A percentile compares a stretch with the other conserved stretches of the same genome.
Evolutionary conservation across 2,113 vertebrate genomes (phyloP).

Genomic region (Lagenorhynchus albirostris): DNA sequence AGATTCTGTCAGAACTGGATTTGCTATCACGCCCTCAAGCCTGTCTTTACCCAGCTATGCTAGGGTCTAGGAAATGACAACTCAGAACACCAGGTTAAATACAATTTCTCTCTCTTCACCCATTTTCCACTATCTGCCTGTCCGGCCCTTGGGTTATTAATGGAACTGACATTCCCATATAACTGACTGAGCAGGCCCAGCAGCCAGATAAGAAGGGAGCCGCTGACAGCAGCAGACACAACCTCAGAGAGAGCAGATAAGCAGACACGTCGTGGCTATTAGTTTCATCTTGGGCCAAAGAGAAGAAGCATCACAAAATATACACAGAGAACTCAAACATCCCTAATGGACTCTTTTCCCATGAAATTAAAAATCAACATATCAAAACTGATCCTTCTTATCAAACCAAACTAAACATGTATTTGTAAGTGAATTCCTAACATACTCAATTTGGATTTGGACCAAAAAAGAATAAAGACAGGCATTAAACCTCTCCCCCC

Average conservation of each 20-base stretch:
- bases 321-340: conserved; percentile 29
- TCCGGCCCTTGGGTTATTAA: conserved; percentile 81
- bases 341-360: conserved; percentile 23
- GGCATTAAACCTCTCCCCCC: background rate
- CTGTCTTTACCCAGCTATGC: conserved; percentile 27
- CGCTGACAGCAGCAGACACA: conserved; percentile 77
- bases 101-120: conserved; percentile 82
- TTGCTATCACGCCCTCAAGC: conserved; percentile 60
- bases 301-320: conserved; percentile 58
- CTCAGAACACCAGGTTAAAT: conserved; percentile 78
- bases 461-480: background rate
- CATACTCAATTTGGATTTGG: background rate
- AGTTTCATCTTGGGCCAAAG: conserved; percentile 72
- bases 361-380: conserved; percentile 28
- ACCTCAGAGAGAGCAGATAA: conserved; percentile 79
- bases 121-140: conserved; percentile 78
- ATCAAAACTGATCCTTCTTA: background rate
- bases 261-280: conserved; percentile 74
- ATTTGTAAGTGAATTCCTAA: conserved; percentile 39
- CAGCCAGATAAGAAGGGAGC: conserved; percentile 83
- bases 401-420: background rate
- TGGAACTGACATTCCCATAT: conserved; percentile 83
- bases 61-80: conserved; percentile 80
- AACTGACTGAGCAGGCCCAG: conserved; percentile 82
- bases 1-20: conserved; percentile 72